phyloP scores from a whole-genome alignment of 2,797 vertebrate genomes.

The Crocidura indochinensis region DNA sequence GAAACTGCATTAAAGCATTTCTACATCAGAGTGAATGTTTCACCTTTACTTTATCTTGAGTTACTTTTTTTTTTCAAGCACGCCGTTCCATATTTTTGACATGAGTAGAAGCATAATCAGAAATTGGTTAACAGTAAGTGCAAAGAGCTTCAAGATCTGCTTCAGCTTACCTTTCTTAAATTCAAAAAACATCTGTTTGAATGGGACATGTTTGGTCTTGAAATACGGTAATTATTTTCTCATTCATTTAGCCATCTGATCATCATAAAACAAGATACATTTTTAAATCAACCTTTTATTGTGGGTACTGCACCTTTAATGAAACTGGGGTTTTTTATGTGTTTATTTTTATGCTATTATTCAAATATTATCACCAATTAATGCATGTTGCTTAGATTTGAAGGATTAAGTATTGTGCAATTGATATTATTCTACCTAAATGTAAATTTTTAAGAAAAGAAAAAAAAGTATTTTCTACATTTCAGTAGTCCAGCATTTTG shows the following conservation, averaged over 20 bases:
- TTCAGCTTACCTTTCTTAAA: slow-evolving; percentile 50
- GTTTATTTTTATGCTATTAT: slow-evolving; percentile 77
- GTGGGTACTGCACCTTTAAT: slow-evolving; percentile 91
- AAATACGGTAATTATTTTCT: slow-evolving; percentile 67
- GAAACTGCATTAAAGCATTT: slow-evolving; percentile 73
- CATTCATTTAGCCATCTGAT: slow-evolving; percentile 88
- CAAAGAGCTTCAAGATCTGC: slow-evolving; percentile 57
- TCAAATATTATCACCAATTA: slow-evolving; percentile 66
- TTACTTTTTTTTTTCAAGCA: slow-evolving; percentile 72
- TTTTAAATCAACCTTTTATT: slow-evolving; percentile 84
- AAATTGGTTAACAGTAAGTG: slow-evolving; percentile 57
- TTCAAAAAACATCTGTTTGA: slow-evolving; percentile 55
- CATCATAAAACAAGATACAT: slow-evolving; percentile 79
- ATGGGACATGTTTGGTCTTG: slow-evolving; percentile 72
- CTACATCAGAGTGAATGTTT: slow-evolving; percentile 75
- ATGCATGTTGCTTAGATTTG: slow-evolving; percentile 73
- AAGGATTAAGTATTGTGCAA: slow-evolving; percentile 54
- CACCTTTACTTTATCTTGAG: slow-evolving; percentile 66
- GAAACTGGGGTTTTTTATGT: slow-evolving; percentile 61
- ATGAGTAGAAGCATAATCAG: slow-evolving; percentile 59
- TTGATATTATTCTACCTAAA: slow-evolving; percentile 67
- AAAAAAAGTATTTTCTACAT: slow-evolving; percentile 52
- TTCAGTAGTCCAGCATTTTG: neutral
- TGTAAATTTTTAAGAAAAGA: slow-evolving; percentile 62
- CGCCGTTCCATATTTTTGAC: slow-evolving; percentile 74